Conservation (phyloP, 2,113 vertebrate species). For the Coreoperca whiteheadi region DNA sequence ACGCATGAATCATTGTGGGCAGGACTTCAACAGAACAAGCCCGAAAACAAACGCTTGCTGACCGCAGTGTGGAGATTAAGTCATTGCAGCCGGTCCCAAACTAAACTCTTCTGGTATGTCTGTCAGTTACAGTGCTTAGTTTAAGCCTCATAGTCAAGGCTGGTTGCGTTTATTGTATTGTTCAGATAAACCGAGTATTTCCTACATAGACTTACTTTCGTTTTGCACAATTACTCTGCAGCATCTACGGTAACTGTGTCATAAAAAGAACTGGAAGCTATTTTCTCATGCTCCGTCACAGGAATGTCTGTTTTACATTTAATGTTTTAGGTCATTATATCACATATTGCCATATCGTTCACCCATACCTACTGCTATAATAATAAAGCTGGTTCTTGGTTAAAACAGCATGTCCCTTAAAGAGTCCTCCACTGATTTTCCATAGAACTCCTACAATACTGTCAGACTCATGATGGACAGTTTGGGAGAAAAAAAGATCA, state of each 20-base stretch:
- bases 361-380: background rate
- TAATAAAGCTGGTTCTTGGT: background rate
- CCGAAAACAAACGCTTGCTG: background rate
- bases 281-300: background rate
- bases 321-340: too few species aligned
- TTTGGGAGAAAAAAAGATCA: too few species aligned
- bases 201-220: background rate
- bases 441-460: background rate
- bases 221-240: background rate
- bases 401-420: background rate
- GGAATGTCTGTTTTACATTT: too few species aligned
- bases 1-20: slow-evolving; percentile 6
- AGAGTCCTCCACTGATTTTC: background rate
- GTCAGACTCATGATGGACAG: background rate
- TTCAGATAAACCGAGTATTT: background rate
- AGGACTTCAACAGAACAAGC: background rate
- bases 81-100: background rate
- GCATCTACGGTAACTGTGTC: background rate
- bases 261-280: background rate
- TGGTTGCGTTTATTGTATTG: background rate
- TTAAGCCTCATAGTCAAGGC: background rate
- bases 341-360: background rate
- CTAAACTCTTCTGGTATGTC: background rate
- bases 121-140: background rate
- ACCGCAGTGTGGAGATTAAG: slow-evolving; percentile 34